Base-by-base conservation (phyloP, 2,888 invertebrate genomes). In the Drosophila neutralis region DNA sequence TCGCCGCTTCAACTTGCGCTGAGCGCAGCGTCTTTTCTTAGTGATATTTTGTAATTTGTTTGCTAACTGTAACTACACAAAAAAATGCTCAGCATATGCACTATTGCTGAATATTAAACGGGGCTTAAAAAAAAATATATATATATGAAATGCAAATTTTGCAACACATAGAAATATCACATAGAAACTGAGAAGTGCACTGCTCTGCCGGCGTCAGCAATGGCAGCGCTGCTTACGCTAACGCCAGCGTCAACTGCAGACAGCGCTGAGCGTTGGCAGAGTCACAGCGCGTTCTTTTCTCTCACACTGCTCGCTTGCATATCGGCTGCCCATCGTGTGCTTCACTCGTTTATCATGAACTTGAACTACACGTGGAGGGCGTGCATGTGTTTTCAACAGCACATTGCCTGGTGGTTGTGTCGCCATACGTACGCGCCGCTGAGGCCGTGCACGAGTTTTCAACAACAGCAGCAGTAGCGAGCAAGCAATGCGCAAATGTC, bases 351-450 rank as follows among this genome's bases (percentile, higher is more conserved):
- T 88, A 69, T 82, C 90, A 86, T 92, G 92, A 92, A 93, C 92
- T 92, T 93, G 92, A 92, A 92, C 92, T 92, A 91, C 93, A 92
- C 93, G 93, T 93, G 93, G 93, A 90, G 93, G 93, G 85, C 84
- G 87, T 91, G 90, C 91, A 90, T 71, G 72, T 59, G 74, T 83
- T 92, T 90, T 88, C 83, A 58, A 90, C 91, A 69, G 59, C 80
- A 54, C 77, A 80, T 62, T 69, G 78, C 73, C 48, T 49, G 64
- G n/a, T 67, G 45, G 27, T 35, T 59, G 38, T 31, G 64, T 35
- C 58, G 38, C 31, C 56, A 62, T 62, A 40, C 59, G 65, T 71
- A 45, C 24, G 52, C 10, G 33, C 11, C 5, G 24, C 45, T 73
- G 91, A 91, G 91, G 91, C 63, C 62, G 81, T 85, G 84, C 82